These are phyloP conservation scores for Scopus umbretta DNA, from an alignment of 2,113 vertebrate genomes.

Conservation along the genomic window DNA sequence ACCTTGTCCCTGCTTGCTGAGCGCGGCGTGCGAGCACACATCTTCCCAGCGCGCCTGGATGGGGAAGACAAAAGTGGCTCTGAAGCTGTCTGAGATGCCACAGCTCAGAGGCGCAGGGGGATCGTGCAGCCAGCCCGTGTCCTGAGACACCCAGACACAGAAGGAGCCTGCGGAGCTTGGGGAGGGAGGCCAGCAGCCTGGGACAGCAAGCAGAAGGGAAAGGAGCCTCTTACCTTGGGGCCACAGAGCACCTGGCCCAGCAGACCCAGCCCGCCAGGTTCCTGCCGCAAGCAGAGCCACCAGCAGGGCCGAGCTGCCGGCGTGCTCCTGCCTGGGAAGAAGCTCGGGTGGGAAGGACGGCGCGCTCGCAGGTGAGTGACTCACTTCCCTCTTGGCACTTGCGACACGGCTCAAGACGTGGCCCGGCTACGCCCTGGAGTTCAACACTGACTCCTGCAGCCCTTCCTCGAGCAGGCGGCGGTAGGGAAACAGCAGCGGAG, in stretches of 20 bases:
- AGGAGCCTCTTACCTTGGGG: neutral
- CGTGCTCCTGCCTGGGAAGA: neutral
- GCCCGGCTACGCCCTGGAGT: neutral
- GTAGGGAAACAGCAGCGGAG: rapidly evolving
- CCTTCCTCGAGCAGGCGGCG: rapidly evolving
- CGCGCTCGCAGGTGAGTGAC: conserved; percentile 2
- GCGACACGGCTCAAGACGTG: neutral
- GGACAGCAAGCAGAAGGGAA: neutral
- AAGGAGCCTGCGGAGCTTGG: neutral
- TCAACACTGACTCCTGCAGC: neutral
- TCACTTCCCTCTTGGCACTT: conserved; percentile 45
- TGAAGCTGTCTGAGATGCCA: neutral
- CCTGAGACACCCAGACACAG: neutral
- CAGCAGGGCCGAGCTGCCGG: rapidly evolving
- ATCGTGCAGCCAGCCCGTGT: rapidly evolving
- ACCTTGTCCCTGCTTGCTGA: neutral
- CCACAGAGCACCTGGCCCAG: neutral
- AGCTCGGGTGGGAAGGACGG: neutral
- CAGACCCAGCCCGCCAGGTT: neutral
- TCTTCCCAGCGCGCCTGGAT: rapidly evolving
- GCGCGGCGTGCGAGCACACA: rapidly evolving
- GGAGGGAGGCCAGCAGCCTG: neutral
- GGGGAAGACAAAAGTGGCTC: neutral
- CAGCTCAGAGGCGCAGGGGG: rapidly evolving
- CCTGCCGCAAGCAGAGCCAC: rapidly evolving